Conservation (phyloP, 2,888 invertebrate genomes). For the Rotaria macrura region DNA sequence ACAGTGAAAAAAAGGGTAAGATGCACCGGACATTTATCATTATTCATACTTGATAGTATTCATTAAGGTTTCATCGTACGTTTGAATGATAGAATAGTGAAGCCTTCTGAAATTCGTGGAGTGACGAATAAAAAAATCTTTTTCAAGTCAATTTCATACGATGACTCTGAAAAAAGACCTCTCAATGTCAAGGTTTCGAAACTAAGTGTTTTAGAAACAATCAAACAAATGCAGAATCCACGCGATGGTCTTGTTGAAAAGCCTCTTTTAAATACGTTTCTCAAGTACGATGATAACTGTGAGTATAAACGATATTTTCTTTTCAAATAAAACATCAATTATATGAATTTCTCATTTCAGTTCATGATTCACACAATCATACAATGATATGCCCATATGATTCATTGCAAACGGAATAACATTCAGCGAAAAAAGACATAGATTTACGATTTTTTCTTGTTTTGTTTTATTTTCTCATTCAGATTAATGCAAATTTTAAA, state of each 20-base stretch:
- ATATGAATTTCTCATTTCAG: neutral
- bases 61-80: neutral
- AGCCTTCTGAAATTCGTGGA: neutral
- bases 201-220: neutral
- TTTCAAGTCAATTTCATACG: neutral
- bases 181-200: neutral
- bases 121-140: neutral
- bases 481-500: too few relatives aligned
- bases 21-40: neutral
- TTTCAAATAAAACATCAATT: neutral
- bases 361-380: neutral
- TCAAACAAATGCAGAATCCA: neutral
- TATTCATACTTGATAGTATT: neutral
- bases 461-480: too few relatives aligned
- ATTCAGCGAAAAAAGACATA: too few relatives aligned
- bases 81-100: neutral
- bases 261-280: neutral
- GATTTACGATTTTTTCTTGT: too few relatives aligned
- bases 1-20: neutral
- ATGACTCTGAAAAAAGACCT: neutral
- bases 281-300: neutral
- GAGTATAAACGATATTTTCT: neutral
- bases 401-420: too few relatives aligned
- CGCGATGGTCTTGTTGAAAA: neutral
- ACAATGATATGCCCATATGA: too few relatives aligned